These are phyloP conservation scores for Tachina fera DNA, from an alignment of 2,888 invertebrate species.

Conservation along the genomic window DNA sequence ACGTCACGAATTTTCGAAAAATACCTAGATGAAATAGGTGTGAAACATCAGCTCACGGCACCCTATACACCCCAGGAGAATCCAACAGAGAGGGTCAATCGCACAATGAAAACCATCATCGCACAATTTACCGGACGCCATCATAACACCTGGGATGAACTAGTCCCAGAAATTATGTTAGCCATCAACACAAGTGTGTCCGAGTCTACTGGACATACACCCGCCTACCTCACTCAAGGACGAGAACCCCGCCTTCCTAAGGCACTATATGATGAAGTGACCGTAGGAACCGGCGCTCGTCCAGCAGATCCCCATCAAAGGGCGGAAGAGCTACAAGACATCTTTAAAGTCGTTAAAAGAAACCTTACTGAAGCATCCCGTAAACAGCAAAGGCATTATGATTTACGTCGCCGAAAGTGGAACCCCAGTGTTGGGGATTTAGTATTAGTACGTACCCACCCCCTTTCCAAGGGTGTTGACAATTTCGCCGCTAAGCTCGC, in stretches of 20 bases:
- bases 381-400: background rate
- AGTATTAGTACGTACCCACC: background rate
- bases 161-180: no score
- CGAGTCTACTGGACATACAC: background rate
- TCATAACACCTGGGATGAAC: no score
- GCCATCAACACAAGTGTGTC: background rate
- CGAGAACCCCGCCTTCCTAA: background rate
- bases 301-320: background rate
- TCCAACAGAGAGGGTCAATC: background rate
- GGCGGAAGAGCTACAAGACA: background rate
- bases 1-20: no score
- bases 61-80: background rate
- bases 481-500: constrained; percentile 19
- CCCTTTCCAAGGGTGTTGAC: background rate
- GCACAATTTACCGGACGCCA: no score
- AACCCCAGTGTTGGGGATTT: background rate
- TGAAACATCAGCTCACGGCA: background rate
- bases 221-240: background rate
- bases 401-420: background rate
- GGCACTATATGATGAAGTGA: background rate
- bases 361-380: background rate
- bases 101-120: background rate
- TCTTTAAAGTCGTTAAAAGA: constrained; percentile 3
- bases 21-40: no score
- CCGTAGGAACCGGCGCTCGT: background rate